Percentiles rank a stretch among this genome's conserved stretches.
These are phyloP conservation scores for Nanorana parkeri DNA, from an alignment of 2,113 vertebrate species.

Conservation along the genomic window DNA sequence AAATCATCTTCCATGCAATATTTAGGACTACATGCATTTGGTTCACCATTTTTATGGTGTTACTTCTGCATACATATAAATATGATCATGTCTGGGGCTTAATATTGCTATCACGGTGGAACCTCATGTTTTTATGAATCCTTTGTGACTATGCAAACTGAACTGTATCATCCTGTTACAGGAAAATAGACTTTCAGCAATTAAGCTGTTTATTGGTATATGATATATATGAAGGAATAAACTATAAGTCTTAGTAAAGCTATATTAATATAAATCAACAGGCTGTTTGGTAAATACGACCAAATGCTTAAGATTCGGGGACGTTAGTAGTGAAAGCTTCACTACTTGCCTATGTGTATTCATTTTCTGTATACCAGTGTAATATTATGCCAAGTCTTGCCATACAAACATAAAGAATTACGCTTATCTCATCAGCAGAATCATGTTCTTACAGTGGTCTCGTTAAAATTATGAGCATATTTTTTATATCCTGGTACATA, in stretches of 20 bases:
- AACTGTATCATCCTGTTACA: conserved; percentile 4
- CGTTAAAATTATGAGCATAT: neutral
- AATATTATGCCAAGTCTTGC: conserved; percentile 26
- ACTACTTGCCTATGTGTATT: neutral
- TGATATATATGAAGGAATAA: conserved; percentile 27
- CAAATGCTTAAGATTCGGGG: neutral
- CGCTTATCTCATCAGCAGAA: neutral
- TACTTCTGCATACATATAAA: too few relatives aligned
- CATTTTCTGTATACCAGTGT: neutral
- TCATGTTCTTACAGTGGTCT: neutral
- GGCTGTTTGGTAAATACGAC: neutral
- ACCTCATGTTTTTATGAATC: too few relatives aligned
- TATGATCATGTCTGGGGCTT: too few relatives aligned
- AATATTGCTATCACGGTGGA: too few relatives aligned
- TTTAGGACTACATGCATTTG: too few relatives aligned
- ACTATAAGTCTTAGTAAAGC: neutral
- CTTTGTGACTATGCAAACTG: neutral
- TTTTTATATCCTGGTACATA: neutral
- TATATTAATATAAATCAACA: neutral
- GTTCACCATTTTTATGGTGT: too few relatives aligned
- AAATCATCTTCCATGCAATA: neutral
- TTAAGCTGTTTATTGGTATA: neutral
- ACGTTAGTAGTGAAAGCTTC: neutral
- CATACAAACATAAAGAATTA: neutral
- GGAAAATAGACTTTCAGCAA: neutral